Percentiles rank a stretch among this genome's conserved stretches.
These are phyloP conservation scores for Pristis pectinata DNA, from an alignment of 2,797 vertebrate species.

Conservation along the genomic window DNA sequence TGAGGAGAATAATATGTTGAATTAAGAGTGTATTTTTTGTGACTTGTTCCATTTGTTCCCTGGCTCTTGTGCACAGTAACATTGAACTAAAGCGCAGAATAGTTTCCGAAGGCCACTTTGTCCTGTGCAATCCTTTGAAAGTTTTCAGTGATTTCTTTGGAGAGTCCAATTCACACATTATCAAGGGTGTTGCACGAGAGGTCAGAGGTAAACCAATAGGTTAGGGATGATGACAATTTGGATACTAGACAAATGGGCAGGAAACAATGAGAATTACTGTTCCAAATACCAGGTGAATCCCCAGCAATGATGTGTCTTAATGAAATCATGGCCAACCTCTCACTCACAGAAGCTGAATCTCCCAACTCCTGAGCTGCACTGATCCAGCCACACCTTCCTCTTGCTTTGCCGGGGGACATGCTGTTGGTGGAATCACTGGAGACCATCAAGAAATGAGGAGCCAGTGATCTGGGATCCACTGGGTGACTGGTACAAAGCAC, in stretches of 20 bases:
- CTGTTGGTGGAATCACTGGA: background rate
- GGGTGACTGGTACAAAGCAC: no score
- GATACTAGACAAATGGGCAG: background rate
- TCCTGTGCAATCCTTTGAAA: background rate
- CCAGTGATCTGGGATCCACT: background rate
- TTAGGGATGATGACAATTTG: background rate
- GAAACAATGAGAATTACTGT: background rate
- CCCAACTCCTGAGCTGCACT: background rate
- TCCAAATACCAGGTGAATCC: background rate
- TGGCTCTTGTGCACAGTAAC: background rate
- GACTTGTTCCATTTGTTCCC: background rate
- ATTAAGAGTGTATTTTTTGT: background rate
- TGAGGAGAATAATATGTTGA: no score
- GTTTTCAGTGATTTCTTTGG: background rate
- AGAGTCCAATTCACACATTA: background rate
- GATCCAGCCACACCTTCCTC: background rate
- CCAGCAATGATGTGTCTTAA: background rate
- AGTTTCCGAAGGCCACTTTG: background rate
- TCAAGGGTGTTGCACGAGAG: background rate
- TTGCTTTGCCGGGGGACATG: background rate
- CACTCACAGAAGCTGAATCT: background rate
- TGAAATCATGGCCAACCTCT: background rate
- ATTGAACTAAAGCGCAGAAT: background rate
- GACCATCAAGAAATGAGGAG: background rate
- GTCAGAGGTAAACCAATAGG: background rate